Conservation (phyloP, 1,140 invertebrate genomes). For the Hirudo medicinalis region DNA sequence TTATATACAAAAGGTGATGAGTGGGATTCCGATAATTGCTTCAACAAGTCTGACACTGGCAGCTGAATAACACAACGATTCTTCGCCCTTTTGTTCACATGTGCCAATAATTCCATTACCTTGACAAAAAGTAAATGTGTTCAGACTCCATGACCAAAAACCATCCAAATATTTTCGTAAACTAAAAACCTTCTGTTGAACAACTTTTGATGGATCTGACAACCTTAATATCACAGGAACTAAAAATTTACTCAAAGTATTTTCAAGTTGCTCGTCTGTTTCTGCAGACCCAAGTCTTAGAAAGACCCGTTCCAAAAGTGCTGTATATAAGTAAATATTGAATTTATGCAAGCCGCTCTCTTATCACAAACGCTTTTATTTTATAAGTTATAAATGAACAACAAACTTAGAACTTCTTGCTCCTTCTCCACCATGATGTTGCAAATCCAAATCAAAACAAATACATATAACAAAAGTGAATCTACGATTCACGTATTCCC, state of each 20-base stretch:
- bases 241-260: constrained; percentile 66
- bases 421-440: too few species aligned
- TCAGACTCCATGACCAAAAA: neutral
- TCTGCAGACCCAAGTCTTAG: constrained; percentile 71
- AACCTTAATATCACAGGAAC: constrained; percentile 77
- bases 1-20: constrained; percentile 61
- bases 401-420: too few species aligned
- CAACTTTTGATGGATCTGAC: constrained; percentile 67
- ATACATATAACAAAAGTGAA: too few species aligned
- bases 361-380: too few species aligned
- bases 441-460: too few species aligned
- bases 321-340: constrained; percentile 23
- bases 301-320: constrained; percentile 71
- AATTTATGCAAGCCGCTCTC: too few species aligned
- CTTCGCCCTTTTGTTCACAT: constrained; percentile 77
- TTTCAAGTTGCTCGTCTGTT: constrained; percentile 71
- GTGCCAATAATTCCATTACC: constrained; percentile 82
- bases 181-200: constrained; percentile 57
- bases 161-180: constrained; percentile 8
- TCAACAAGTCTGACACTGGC: constrained; percentile 67
- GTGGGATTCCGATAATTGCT: constrained; percentile 63
- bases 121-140: constrained; percentile 31
- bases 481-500: too few species aligned
- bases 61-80: constrained; percentile 67
- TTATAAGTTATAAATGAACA: too few species aligned